phyloP scores from a whole-genome alignment of 2,797 vertebrate species.

The Poecilia velifera region DNA sequence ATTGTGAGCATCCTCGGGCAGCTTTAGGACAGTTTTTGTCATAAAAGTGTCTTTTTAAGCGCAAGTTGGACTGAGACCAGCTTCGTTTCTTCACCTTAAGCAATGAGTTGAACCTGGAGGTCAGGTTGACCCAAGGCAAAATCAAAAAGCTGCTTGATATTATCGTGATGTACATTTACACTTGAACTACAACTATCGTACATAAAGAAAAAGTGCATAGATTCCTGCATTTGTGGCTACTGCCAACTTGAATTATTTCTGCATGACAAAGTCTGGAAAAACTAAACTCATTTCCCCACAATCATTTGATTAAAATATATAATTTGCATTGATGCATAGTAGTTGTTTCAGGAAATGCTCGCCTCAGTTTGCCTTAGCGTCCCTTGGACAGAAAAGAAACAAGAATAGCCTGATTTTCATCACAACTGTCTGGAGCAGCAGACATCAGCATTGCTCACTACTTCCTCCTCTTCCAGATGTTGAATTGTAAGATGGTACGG shows the following conservation, averaged over 20 bases:
- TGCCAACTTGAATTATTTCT: background rate
- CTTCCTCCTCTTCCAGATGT: conserved; percentile 79
- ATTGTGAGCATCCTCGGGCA: background rate
- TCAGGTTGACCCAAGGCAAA: conserved; percentile 39
- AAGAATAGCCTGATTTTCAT: conserved; percentile 59
- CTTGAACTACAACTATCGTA: background rate
- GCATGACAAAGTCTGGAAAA: background rate
- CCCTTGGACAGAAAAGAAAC: conserved; percentile 22
- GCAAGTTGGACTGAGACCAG: conserved; percentile 36
- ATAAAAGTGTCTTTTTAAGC: conserved; percentile 20
- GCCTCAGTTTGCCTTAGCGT: conserved; percentile 5
- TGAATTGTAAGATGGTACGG: conserved; percentile 79
- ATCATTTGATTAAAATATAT: background rate
- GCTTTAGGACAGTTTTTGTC: conserved; percentile 9
- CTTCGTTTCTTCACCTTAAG: conserved; percentile 5
- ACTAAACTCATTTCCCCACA: background rate
- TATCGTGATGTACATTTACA: conserved; percentile 2
- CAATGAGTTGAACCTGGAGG: conserved; percentile 41
- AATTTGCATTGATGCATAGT: background rate
- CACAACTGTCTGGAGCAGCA: conserved; percentile 74
- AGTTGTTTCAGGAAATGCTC: conserved; percentile 1
- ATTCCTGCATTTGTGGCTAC: background rate
- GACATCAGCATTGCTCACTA: conserved; percentile 77
- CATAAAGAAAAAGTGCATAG: background rate
- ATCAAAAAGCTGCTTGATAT: conserved; percentile 18